Percentiles rank a stretch among this genome's conserved stretches.
These are phyloP conservation scores for Heterotis niloticus DNA, from an alignment of 2,113 vertebrate genomes.

Conservation along the genomic window DNA sequence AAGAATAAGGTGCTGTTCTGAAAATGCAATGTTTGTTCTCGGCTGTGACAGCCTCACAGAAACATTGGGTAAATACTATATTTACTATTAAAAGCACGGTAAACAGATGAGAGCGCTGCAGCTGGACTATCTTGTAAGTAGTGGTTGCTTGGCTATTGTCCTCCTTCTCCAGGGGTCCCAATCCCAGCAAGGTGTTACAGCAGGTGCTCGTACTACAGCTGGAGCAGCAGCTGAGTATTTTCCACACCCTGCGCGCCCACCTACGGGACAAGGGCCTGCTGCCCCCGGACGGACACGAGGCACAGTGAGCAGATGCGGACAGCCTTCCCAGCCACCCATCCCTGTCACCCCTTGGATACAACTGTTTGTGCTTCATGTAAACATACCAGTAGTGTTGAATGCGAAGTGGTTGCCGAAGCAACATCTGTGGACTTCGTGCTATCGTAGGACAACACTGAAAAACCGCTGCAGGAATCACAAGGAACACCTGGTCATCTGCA, in stretches of 20 bases:
- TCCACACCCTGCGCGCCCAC: slow-evolving; percentile 78
- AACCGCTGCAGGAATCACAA: not conserved
- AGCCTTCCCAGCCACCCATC: not conserved
- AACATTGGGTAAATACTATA: not conserved
- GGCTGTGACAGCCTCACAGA: not conserved
- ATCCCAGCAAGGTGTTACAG: slow-evolving; percentile 90
- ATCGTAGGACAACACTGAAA: not conserved
- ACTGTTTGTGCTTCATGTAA: slow-evolving; percentile 11
- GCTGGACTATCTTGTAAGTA: not conserved
- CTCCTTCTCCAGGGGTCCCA: slow-evolving; percentile 76
- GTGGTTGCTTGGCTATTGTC: not conserved
- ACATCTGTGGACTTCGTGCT: not conserved
- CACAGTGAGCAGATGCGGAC: slow-evolving; percentile 31
- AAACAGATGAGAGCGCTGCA: not conserved
- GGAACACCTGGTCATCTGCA: not conserved
- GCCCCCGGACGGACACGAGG: slow-evolving; percentile 60
- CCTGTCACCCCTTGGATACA: not conserved
- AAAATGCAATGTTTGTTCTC: too few relatives aligned
- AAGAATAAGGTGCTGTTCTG: not conserved
- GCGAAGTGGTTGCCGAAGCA: not conserved
- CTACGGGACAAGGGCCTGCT: slow-evolving; percentile 80
- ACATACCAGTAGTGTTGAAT: not conserved
- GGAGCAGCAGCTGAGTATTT: slow-evolving; percentile 85
- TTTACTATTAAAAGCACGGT: not conserved
- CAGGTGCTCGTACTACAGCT: slow-evolving; percentile 88